Percentiles rank a stretch among this genome's conserved stretches.
phyloP scores from a whole-genome alignment of 2,888 invertebrate species.

The Drosophila demipolita region DNA sequence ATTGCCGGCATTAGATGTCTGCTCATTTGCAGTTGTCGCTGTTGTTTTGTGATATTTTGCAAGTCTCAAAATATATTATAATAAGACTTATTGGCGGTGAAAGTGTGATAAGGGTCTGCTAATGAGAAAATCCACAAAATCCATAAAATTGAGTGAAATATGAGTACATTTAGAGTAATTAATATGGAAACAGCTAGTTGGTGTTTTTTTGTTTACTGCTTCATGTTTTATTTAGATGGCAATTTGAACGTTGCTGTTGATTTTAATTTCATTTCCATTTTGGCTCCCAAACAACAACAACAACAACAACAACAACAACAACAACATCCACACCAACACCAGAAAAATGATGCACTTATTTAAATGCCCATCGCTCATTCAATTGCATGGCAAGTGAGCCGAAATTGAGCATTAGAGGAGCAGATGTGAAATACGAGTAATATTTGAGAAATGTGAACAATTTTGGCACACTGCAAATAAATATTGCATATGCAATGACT shows the following conservation, averaged over 20 bases:
- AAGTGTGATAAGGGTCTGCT: too few relatives aligned
- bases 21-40: constrained; percentile 28
- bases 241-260: constrained; percentile 37
- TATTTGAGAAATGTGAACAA: constrained; percentile 17
- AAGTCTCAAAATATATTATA: background rate
- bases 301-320: constrained; percentile 9
- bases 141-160: background rate
- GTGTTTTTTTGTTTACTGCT: constrained; percentile 6
- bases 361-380: background rate
- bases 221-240: constrained; percentile 50
- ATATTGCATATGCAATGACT: constrained; percentile 45
- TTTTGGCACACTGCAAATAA: constrained; percentile 26
- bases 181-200: constrained; percentile 2
- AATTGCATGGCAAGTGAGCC: background rate
- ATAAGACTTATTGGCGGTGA: background rate
- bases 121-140: background rate
- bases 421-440: background rate
- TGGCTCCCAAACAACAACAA: constrained; percentile 1
- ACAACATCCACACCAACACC: constrained; percentile 12
- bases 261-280: constrained; percentile 60
- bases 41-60: background rate
- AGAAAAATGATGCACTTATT: constrained; percentile 11
- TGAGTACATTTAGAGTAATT: background rate
- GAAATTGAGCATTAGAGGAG: background rate
- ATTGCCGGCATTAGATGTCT: constrained; percentile 58